These are phyloP conservation scores for Rhodophaea formosa DNA, from an alignment of 2,888 invertebrate species.

Conservation along the genomic window DNA sequence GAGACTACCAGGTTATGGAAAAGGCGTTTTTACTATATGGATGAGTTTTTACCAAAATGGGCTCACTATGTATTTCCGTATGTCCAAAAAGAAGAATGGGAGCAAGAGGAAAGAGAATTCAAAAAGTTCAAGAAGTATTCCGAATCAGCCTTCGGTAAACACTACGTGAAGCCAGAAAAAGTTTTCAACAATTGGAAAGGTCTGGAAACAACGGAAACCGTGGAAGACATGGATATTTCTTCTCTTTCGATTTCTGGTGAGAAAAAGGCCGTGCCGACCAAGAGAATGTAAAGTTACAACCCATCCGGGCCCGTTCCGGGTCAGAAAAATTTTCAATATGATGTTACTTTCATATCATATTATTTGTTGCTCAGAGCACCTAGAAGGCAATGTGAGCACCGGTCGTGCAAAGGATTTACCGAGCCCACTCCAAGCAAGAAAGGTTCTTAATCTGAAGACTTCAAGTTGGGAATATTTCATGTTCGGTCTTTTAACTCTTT, in stretches of 20 bases:
- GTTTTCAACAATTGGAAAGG: slow-evolving; percentile 41
- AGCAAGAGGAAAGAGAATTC: slow-evolving; percentile 40
- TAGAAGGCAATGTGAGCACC: too few relatives aligned
- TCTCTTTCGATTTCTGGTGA: slow-evolving; percentile 18
- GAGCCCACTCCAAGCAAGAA: too few relatives aligned
- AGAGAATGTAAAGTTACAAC: not conserved
- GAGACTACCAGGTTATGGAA: slow-evolving; percentile 56
- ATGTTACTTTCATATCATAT: too few relatives aligned
- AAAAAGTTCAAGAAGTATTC: slow-evolving; percentile 49
- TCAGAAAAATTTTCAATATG: too few relatives aligned
- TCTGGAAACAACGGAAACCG: slow-evolving; percentile 38
- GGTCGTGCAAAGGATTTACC: too few relatives aligned
- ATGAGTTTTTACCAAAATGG: slow-evolving; percentile 57
- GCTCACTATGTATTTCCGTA: slow-evolving; percentile 43
- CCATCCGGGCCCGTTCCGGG: too few relatives aligned
- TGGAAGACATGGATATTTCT: slow-evolving; percentile 35
- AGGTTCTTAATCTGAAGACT: too few relatives aligned
- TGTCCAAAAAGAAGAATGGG: slow-evolving; percentile 52
- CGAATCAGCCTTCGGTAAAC: slow-evolving; percentile 56
- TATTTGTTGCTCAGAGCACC: too few relatives aligned
- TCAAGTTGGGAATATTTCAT: too few relatives aligned
- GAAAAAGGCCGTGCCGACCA: not conserved
- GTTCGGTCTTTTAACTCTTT: too few relatives aligned
- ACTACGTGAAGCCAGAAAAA: slow-evolving; percentile 47
- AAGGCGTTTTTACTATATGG: slow-evolving; percentile 53